Evolutionary conservation across 2,113 vertebrate genomes (phyloP), one percentile per base, ranked within the genome.

Genomic region (Albula glossodonta): DNA sequence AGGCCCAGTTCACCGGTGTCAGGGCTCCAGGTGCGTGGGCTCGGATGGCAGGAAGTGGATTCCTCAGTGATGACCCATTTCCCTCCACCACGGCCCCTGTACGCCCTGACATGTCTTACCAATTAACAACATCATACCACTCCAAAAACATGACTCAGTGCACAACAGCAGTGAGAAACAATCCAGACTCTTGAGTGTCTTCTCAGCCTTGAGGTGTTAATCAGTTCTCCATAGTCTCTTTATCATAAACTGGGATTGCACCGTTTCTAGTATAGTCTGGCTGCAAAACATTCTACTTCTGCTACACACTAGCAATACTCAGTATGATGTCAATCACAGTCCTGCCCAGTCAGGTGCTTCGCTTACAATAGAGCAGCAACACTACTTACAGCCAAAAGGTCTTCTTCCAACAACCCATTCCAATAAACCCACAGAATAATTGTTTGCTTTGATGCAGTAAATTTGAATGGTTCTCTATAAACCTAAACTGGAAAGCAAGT

Each of bases 1-100:
- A 66, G 22, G 60, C 60, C 60, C 2, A 19, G 60, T 66, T 66
- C 17, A 66, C 22, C 70, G n/a, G 17, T 8, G 70, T 31, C 70
- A 8, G 70, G 70, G 22, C 70, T 74, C 70, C 70, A 74, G 70
- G 70, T 74, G 70, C 70, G 22, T 1, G 70, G 70, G 70, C 70
- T 74, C 91, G 88, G 87, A 87, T 90, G 87, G 89, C 79, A 90
- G 91, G 92, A 93, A 92, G 88, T 51, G 85, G 91, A 93, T 93
- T 93, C 93, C 92, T 89, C 88, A 91, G 84, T 70, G 89, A 91
- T 93, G 93, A 94, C 91, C 90, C 92, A 91, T 90, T 88, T 86
- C 83, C 91, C 91, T 90, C 92, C 88, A 86, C 83, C 86, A 0
- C 88, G 85, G 82, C 81, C 9, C 88, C 89, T 86, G 89, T 74